Evolutionary conservation across 2,888 invertebrate genomes (phyloP), one percentile per base, ranked within the genome.

Genomic region (Ectropis crepuscularia): DNA sequence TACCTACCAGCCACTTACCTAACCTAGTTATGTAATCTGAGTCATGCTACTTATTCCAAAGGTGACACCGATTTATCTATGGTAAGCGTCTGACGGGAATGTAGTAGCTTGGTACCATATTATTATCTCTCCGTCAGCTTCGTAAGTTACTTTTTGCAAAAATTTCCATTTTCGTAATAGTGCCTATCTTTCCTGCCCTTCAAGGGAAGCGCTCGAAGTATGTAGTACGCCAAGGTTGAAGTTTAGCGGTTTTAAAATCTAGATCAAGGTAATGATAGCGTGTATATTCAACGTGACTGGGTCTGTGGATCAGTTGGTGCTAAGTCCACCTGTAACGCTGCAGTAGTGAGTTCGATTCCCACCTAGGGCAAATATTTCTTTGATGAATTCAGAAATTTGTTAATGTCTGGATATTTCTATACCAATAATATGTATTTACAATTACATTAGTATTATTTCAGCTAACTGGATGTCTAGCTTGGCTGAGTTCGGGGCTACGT

Each of bases 41-140:
- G 38, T 46, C 12, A 48, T 47, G 41, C 55, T 39, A 47, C 46
- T 46, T 55, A 38, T 47, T 47, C 39, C 39, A 41, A 55, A 39
- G 47, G 55, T 28, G 47, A 55, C 55, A 55, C 12, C 45, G 54
- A 45, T 57, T 58, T 58, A 58, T 58, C 58, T 58, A 58, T 50
- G 58, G 39, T 43, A 50, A 50, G 10, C 36, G 28, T 11, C 37
- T 7, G 28, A 43, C 41, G 39, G 9, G 9, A 58, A 45, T 57
- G 45, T 28, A 42, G 38, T 45, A 41, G 57, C 49, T 43, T 43
- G 49, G 57, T 49, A 57, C 49, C 45, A 45, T 38, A 45, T n/a
- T n/a, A n/a, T n/a, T n/a, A n/a, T 49, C 43, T 50, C 58, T 37
- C 41, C 57, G 8, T 42, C 50, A 50, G 38, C 58, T 50, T 58